phyloP scores from a whole-genome alignment of 2,797 vertebrate species.

The Glossophaga mutica region DNA sequence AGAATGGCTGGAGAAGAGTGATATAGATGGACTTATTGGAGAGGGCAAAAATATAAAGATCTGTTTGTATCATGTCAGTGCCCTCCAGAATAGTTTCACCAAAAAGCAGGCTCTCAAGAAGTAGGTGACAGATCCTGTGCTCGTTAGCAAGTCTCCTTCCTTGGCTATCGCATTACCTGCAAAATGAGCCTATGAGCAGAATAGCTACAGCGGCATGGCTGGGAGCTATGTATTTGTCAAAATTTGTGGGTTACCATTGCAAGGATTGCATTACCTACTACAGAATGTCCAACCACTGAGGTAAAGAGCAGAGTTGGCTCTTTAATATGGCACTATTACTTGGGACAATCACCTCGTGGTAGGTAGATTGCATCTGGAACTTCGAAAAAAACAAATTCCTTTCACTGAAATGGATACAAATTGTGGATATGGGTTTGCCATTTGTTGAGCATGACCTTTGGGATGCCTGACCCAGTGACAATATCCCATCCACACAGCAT shows the following conservation, averaged over 20 bases:
- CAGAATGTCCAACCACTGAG: neutral
- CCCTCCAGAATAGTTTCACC: neutral
- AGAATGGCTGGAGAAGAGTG: neutral
- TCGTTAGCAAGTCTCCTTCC: neutral
- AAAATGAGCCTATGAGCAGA: neutral
- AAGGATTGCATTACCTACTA: neutral
- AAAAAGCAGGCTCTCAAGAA: neutral
- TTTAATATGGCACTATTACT: neutral
- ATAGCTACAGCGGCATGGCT: neutral
- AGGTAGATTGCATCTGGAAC: neutral
- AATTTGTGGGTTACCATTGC: neutral
- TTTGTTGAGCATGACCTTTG: neutral
- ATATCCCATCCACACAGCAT: neutral
- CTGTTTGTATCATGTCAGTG: neutral
- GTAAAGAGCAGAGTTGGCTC: neutral
- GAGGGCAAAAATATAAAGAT: neutral
- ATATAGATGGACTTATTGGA: neutral
- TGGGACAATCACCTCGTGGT: neutral
- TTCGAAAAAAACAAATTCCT: neutral
- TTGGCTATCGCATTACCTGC: neutral
- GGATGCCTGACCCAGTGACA: neutral
- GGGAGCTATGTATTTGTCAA: neutral
- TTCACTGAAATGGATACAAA: neutral
- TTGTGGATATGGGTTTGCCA: neutral
- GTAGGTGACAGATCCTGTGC: neutral